Base-by-base conservation (phyloP, 2,888 invertebrate species). In the Sphaerophoria rueppellii region DNA sequence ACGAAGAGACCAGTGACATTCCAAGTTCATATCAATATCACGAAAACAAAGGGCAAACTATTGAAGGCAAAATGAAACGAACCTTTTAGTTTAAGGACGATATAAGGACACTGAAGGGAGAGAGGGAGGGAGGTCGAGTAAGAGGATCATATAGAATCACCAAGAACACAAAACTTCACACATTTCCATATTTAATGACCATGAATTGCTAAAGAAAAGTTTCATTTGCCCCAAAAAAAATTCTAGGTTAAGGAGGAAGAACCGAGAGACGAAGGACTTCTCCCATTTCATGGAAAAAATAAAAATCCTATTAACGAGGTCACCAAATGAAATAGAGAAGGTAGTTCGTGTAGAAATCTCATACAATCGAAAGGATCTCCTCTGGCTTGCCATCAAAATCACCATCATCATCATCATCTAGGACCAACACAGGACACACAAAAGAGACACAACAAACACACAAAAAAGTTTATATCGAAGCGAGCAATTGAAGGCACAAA, bases 181-280 rank as follows among this genome's bases (percentile, higher is more conserved):
- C 85, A 85, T 85, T 85, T 85, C 85, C 85, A 85, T 85, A 81
- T 85, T 85, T 85, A 85, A 85, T 85, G 85, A 85, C 85, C 76
- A 81, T 70, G 63, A 63, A 81, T 73, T 69, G 81, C 58, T 63
- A 52, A n/a, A 6, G 58, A 77, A 63, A 76, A 80, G 80, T 76
- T 80, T 67, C 34, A 57, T 67, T 67, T 32, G 32, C 24, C 32
- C 43, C 37, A 37, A 43, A 43, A 43, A 43, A 43, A 43, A 11
- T 12, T 43, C 12, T 43, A 43, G 43, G 9, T 43, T 43, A n/a
- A 43, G 46, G 7, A 32, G 11, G 12, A 32, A 7, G 61, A 6
- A 58, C 6, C 5, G 5, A 24, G 4, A 6, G 48, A 6, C 9
- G 58, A 16, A 35, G 24, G 67, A 52, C 72, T 61, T 83, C 80